Evolutionary conservation across 2,888 invertebrate genomes (phyloP).

Genomic region (Myopa testacea): DNA sequence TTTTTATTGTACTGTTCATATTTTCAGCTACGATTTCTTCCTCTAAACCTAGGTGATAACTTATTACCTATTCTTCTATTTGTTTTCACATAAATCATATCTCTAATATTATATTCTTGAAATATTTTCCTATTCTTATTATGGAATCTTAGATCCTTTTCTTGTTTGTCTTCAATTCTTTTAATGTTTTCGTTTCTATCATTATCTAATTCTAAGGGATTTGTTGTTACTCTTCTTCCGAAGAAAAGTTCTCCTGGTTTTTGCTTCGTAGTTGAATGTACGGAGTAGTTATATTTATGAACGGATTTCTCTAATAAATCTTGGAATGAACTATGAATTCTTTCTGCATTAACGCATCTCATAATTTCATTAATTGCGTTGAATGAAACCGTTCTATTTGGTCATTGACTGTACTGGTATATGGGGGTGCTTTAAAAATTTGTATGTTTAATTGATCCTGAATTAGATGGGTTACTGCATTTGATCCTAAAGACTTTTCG

Average conservation of each 20-base stretch:
- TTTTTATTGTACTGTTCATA: not conserved
- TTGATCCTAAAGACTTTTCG: constrained; percentile 43
- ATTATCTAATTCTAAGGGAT: constrained; percentile 32
- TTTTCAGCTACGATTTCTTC: constrained; percentile 43
- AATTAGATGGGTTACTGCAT: constrained; percentile 38
- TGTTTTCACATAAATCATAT: constrained; percentile 41
- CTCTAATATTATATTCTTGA: constrained; percentile 41
- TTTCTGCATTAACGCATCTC: constrained; percentile 42
- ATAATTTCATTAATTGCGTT: constrained; percentile 42
- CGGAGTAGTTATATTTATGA: constrained; percentile 18
- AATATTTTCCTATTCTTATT: constrained; percentile 41
- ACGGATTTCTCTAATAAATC: constrained; percentile 14
- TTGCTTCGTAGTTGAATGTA: constrained; percentile 18
- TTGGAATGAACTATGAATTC: constrained; percentile 13
- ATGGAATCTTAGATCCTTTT: constrained; percentile 36
- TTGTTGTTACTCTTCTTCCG: constrained; percentile 32
- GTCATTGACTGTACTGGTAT: constrained; percentile 39
- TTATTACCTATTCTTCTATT: constrained; percentile 44
- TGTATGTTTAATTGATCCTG: constrained; percentile 38
- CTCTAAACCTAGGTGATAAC: constrained; percentile 40
- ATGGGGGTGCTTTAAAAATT: constrained; percentile 39
- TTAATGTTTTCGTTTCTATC: constrained; percentile 30
- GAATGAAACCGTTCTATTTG: constrained; percentile 44
- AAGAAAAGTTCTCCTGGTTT: constrained; percentile 38
- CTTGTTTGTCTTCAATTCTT: constrained; percentile 37